Conservation (phyloP, 2,888 invertebrate species). For the Patella caerulea region DNA sequence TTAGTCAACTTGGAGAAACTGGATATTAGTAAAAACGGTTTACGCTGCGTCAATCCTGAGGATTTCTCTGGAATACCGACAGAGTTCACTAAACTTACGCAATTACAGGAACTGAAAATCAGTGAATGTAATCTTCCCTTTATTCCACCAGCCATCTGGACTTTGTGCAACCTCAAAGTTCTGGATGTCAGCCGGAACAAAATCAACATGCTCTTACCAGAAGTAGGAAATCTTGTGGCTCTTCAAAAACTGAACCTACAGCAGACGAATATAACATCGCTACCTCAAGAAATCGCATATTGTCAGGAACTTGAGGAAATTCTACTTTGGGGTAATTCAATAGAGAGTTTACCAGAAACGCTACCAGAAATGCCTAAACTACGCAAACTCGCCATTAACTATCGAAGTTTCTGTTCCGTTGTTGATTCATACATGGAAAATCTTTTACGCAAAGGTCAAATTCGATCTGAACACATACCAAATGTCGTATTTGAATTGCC, state of each 20-base stretch:
- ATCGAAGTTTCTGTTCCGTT: constrained; percentile 63
- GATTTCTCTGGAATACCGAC: constrained; percentile 66
- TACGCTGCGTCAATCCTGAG: constrained; percentile 60
- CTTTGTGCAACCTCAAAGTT: constrained; percentile 53
- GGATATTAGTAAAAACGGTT: constrained; percentile 67
- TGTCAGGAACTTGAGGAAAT: constrained; percentile 70
- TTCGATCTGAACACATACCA: constrained; percentile 70
- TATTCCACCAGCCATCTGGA: constrained; percentile 68
- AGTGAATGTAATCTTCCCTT: constrained; percentile 70
- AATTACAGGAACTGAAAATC: constrained; percentile 63
- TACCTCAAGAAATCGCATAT: constrained; percentile 71
- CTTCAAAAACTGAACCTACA: constrained; percentile 66
- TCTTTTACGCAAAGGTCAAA: constrained; percentile 67
- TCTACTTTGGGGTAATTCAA: constrained; percentile 70
- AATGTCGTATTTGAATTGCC: constrained; percentile 69
- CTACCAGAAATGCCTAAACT: constrained; percentile 68
- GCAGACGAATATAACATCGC: constrained; percentile 68
- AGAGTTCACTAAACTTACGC: constrained; percentile 60
- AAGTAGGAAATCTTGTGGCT: constrained; percentile 64
- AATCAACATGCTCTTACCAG: constrained; percentile 64
- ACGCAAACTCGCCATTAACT: constrained; percentile 65
- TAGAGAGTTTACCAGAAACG: constrained; percentile 70
- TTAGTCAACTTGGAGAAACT: constrained; percentile 62
- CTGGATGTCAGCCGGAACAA: constrained; percentile 69
- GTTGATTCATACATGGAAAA: constrained; percentile 70